Base-by-base conservation (phyloP, 2,888 invertebrate genomes). In the Meloe dianella region DNA sequence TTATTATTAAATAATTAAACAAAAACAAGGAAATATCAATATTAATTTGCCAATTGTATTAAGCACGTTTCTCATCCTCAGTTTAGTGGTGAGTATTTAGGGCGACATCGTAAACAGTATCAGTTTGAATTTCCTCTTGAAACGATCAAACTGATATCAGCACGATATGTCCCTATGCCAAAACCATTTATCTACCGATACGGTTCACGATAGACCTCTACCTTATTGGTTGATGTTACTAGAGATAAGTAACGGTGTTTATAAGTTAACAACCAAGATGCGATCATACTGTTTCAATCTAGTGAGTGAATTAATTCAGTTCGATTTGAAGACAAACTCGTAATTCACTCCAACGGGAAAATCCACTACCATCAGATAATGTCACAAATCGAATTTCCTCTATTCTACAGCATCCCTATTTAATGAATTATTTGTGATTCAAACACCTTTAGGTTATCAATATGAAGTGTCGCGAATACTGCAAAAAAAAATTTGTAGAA, bases 361-460 rank as follows among this genome's bases (percentile, higher is more conserved):
- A 51, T 22, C 27, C 54, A 14, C 20, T 65, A 68, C 68, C 73
- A 73, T 75, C 74, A 66, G 76, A 77, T 78, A 79, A 75, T 75
- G 77, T 76, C 76, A 74, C 76, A 78, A 80, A 80, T 80, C 78
- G 79, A 79, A 78, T 78, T 77, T 73, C 75, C 73, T 59, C 66
- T 61, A 61, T 65, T 62, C 24, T 61, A 80, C 77, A 80, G 80
- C 78, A 77, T 41, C 73, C 70, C 73, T 61, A 1, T 51, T 51
- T 65, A 65, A 68, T 65, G 65, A 68, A 65, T 68, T 68, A 68
- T 65, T n/a, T 61, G 57, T 56, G 17, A 62, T 62, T 56, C 63
- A 20, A n/a, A 41, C 58, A 29, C 71, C 68, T 65, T 20, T 3
- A 47, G 67, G 70, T 74, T 70, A 73, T 76, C 77, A 77, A 77